A percentile compares a stretch with the other conserved stretches of the same genome.
Evolutionary conservation across 2,797 vertebrate genomes (phyloP).

Genomic region (Apogon hyalosoma): DNA sequence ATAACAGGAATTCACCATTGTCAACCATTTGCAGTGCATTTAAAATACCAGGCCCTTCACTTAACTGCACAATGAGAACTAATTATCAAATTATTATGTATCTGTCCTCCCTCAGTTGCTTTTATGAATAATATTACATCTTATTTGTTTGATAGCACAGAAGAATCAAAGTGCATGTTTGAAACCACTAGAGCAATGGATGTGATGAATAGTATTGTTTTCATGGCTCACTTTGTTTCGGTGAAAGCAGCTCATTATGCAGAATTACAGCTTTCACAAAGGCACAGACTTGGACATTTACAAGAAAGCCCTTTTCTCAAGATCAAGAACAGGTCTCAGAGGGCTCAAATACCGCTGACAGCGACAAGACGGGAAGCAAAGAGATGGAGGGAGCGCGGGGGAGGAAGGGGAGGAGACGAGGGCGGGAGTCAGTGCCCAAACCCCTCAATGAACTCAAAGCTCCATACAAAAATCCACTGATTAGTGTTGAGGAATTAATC

Average conservation of each 20-base stretch:
- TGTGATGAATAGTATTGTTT: conserved; percentile 66
- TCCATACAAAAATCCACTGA: conserved; percentile 75
- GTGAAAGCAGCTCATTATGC: conserved; percentile 64
- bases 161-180: conserved; percentile 50
- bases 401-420: conserved; percentile 57
- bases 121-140: conserved; percentile 56
- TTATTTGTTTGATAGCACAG: conserved; percentile 47
- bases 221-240: conserved; percentile 54
- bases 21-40: conserved; percentile 28
- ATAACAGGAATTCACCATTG: conserved; percentile 9
- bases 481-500: conserved; percentile 77
- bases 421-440: conserved; percentile 56
- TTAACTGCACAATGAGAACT: conserved; percentile 24
- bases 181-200: conserved; percentile 35
- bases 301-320: conserved; percentile 67
- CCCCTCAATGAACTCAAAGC: conserved; percentile 79
- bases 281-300: conserved; percentile 66
- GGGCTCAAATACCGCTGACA: conserved; percentile 73
- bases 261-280: conserved; percentile 69
- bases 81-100: conserved; percentile 45
- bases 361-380: conserved; percentile 47
- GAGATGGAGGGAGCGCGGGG: conserved; percentile 27
- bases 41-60: conserved; percentile 23
- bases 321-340: conserved; percentile 75
- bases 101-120: conserved; percentile 20